Conservation (phyloP, 2,113 vertebrate species). For the Galeopterus variegatus region DNA sequence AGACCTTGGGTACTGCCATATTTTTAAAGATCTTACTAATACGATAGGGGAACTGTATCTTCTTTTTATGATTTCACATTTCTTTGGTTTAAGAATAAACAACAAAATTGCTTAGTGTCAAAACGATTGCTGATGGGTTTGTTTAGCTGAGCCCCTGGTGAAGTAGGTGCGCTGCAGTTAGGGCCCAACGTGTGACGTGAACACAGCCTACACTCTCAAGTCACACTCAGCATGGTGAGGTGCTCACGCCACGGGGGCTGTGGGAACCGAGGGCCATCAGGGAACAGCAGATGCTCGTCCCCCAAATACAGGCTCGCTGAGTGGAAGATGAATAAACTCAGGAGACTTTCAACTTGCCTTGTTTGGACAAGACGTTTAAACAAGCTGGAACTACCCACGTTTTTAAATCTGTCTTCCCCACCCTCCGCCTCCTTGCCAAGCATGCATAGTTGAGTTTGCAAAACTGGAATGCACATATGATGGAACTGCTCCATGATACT, state of each 20-base stretch:
- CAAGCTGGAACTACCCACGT: neutral
- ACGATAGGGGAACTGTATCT: neutral
- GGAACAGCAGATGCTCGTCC: neutral
- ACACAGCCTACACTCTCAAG: neutral
- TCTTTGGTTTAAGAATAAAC: constrained; percentile 47
- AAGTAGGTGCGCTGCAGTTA: neutral
- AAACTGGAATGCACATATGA: neutral
- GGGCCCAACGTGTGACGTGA: neutral
- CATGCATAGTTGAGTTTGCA: neutral
- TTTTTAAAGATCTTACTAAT: neutral
- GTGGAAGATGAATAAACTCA: neutral
- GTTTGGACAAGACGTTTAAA: neutral
- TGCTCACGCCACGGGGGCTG: rapidly evolving
- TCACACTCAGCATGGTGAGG: neutral
- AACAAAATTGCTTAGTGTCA: neutral
- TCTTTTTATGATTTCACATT: neutral
- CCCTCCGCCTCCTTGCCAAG: neutral
- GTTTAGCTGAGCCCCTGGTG: neutral
- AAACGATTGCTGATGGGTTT: neutral
- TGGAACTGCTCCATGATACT: neutral
- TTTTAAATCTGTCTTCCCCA: neutral
- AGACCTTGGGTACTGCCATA: neutral
- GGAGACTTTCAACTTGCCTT: constrained; percentile 16
- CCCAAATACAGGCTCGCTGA: neutral
- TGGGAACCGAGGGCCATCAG: neutral